Percentiles rank a stretch among this genome's conserved stretches.
Conservation (phyloP, 2,888 invertebrate species). For the Geophilus truncorum region DNA sequence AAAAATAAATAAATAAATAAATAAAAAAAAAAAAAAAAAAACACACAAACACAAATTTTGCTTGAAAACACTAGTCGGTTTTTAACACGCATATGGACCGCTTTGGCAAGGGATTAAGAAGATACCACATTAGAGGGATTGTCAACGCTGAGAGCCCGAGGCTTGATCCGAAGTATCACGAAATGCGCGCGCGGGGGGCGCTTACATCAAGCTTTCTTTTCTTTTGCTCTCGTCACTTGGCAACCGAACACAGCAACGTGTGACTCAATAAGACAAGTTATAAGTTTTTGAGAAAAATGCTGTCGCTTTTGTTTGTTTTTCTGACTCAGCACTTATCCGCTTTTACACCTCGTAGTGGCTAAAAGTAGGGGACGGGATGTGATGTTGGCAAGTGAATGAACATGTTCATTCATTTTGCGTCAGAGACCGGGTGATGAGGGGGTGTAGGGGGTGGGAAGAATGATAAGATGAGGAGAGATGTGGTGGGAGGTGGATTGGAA, state of each 20-base stretch:
- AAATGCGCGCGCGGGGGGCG: background rate
- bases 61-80: no score
- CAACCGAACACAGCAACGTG: background rate
- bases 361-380: background rate
- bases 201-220: background rate
- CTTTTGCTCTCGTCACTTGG: background rate
- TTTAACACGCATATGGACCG: background rate
- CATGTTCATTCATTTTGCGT: background rate
- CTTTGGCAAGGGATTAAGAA: background rate
- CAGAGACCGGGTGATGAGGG: background rate
- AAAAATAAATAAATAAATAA: no score
- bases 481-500: background rate
- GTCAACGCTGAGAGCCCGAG: background rate
- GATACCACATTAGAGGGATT: background rate
- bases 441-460: background rate
- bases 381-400: background rate
- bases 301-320: background rate
- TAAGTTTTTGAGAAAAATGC: background rate
- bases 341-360: background rate
- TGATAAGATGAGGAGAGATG: background rate
- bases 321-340: background rate
- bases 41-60: no score
- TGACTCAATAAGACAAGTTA: background rate
- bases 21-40: no score
- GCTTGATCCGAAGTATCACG: background rate